phyloP scores from a whole-genome alignment of 2,113 vertebrate genomes.

The Lamprologus tigripictilis region DNA sequence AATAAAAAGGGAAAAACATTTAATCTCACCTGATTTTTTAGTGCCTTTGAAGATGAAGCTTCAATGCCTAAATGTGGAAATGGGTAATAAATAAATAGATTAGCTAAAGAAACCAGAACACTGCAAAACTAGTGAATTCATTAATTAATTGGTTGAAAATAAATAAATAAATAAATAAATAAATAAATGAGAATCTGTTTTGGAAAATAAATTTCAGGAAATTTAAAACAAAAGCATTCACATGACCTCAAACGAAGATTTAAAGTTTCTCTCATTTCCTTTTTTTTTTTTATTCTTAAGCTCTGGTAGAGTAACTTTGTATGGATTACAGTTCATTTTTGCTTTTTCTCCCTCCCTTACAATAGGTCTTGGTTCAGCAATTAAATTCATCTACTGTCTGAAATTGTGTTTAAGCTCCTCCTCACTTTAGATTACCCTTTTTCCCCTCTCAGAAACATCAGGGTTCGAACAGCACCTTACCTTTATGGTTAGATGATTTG shows the following conservation, averaged over 20 bases:
- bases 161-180: background rate
- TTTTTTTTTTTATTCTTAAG: background rate
- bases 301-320: background rate
- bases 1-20: background rate
- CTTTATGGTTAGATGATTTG: background rate
- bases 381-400: background rate
- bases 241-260: background rate
- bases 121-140: background rate
- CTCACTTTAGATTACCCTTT: background rate
- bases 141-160: background rate
- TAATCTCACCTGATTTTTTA: conserved; percentile 3
- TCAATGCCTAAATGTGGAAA: background rate
- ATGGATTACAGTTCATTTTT: background rate
- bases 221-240: background rate
- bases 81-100: background rate
- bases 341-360: background rate
- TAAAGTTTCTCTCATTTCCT: background rate
- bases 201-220: background rate
- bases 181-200: background rate
- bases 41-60: background rate
- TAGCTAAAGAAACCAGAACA: background rate
- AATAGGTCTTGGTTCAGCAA: background rate
- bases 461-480: background rate
- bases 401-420: background rate
- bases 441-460: background rate